Conservation (phyloP, 2,113 vertebrate species). For the Sturnira hondurensis region DNA sequence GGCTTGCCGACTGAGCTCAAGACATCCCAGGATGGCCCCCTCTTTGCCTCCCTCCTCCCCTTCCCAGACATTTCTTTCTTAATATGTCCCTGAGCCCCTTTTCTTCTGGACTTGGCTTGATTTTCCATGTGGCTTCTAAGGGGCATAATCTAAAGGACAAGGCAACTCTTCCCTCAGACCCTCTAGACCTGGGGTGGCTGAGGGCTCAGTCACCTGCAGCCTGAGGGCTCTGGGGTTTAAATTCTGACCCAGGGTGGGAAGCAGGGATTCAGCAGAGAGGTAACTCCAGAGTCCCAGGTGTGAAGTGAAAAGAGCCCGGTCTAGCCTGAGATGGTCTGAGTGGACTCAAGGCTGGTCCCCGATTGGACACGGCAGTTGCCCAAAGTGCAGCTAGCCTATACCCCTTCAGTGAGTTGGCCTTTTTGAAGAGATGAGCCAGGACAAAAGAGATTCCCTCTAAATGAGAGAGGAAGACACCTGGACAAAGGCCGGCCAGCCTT, state of each 20-base stretch:
- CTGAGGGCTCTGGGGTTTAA: neutral
- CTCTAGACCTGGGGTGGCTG: neutral
- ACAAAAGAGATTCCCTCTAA: neutral
- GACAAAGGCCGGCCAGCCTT: rapidly evolving
- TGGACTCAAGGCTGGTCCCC: neutral
- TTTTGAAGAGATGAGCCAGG: neutral
- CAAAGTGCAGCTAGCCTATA: neutral
- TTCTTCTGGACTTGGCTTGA: neutral
- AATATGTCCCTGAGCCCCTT: neutral
- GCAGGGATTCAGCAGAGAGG: neutral
- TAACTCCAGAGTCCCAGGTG: neutral
- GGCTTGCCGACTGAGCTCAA: neutral
- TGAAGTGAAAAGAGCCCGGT: neutral
- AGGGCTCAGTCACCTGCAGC: neutral
- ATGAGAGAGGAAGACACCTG: neutral
- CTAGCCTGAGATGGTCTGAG: too few relatives aligned
- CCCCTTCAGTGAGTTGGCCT: neutral
- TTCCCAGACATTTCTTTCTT: neutral
- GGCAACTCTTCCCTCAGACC: neutral
- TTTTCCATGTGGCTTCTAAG: neutral
- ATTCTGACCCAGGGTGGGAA: neutral
- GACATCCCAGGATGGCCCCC: neutral
- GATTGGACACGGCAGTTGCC: neutral
- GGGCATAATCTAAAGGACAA: neutral
- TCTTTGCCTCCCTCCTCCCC: neutral